These are phyloP conservation scores for Umimayanthus chanpuru DNA, from an alignment of 92 coral and sea anemone species.

Conservation along the genomic window DNA sequence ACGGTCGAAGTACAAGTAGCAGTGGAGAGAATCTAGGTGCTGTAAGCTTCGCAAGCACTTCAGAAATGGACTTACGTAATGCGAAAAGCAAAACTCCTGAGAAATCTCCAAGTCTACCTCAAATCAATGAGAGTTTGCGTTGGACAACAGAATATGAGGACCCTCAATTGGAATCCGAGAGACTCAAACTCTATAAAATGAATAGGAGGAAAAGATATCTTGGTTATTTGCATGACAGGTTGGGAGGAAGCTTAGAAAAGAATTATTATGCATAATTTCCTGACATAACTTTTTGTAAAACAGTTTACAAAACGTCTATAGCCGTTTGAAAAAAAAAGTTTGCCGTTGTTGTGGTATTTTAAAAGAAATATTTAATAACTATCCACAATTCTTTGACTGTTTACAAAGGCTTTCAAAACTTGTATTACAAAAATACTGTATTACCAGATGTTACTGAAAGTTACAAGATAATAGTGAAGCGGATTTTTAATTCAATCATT, in stretches of 20 bases:
- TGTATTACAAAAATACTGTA: too few species aligned
- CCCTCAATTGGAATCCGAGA: constrained; percentile 70
- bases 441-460: not conserved
- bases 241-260: constrained; percentile 16
- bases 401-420: too few species aligned
- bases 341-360: too few species aligned
- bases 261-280: constrained; percentile 24
- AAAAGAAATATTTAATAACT: not conserved
- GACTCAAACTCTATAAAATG: constrained; percentile 81
- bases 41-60: constrained; percentile 32
- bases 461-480: not conserved
- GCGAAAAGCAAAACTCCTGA: constrained; percentile 24
- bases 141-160: constrained; percentile 71
- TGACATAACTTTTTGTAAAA: not conserved
- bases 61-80: constrained; percentile 7
- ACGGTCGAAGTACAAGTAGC: constrained; percentile 81
- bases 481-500: not conserved
- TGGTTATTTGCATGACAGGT: constrained; percentile 60
- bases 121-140: constrained; percentile 71
- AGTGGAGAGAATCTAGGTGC: constrained; percentile 65
- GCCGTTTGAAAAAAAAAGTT: not conserved
- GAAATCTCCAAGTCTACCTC: constrained; percentile 35
- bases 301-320: not conserved
- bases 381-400: not conserved
- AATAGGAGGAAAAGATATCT: constrained; percentile 90